These are phyloP conservation scores for Conopomorpha cramerella DNA, from an alignment of 1,140 invertebrate genomes.

Conservation along the genomic window DNA sequence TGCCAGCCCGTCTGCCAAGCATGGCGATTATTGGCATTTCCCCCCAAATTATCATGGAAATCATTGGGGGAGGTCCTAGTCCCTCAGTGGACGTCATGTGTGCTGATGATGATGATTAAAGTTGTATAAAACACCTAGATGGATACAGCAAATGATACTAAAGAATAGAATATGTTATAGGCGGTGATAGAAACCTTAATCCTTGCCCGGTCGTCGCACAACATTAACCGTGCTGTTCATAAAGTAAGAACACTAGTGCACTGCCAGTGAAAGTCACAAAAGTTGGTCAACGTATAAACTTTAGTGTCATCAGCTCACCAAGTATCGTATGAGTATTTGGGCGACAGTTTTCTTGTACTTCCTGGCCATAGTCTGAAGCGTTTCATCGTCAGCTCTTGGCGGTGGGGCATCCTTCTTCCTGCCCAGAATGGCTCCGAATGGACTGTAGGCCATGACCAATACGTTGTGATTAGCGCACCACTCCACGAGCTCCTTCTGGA, in stretches of 20 bases:
- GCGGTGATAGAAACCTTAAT: background rate
- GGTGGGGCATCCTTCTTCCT: conserved; percentile 23
- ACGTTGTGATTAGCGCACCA: conserved; percentile 28
- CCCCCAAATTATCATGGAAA: too few species aligned
- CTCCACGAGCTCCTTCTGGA: conserved; percentile 22
- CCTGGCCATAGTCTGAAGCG: conserved; percentile 12
- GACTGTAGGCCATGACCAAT: conserved; percentile 35
- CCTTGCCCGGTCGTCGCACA: background rate
- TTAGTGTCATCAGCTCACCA: too few species aligned
- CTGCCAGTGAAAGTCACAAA: too few species aligned
- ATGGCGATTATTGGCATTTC: too few species aligned
- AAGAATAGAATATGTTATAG: background rate
- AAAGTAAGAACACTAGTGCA: background rate
- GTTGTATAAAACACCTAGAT: too few species aligned
- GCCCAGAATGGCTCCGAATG: conserved; percentile 31
- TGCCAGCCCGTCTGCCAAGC: too few species aligned
- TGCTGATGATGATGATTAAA: too few species aligned
- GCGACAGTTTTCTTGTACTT: conserved; percentile 36
- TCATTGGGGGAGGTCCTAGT: too few species aligned
- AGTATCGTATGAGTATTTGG: conserved; percentile 34
- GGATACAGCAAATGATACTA: too few species aligned
- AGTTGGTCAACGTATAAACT: too few species aligned
- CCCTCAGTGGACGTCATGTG: too few species aligned
- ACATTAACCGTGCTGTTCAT: too few species aligned
- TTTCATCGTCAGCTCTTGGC: conserved; percentile 20